These are phyloP conservation scores for Trogon melanurus DNA, from an alignment of 2,113 vertebrate genomes.

Conservation along the genomic window DNA sequence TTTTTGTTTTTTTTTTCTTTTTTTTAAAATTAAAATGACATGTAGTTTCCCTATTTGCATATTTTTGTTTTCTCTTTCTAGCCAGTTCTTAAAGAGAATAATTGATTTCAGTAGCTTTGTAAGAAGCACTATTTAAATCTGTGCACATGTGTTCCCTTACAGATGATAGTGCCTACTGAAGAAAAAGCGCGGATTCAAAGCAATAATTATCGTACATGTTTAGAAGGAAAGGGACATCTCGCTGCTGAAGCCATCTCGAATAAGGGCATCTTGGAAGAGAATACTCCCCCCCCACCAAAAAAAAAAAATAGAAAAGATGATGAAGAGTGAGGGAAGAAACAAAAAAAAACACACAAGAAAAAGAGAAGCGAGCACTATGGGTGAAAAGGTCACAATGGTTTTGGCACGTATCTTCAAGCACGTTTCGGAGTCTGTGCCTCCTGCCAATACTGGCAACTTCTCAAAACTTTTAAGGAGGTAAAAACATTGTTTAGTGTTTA, in stretches of 20 bases:
- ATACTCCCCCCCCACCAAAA: background rate
- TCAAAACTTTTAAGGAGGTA: constrained; percentile 84
- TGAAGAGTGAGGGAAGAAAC: background rate
- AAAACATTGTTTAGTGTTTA: constrained; percentile 83
- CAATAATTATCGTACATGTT: constrained; percentile 52
- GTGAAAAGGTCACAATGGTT: constrained; percentile 80
- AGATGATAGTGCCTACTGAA: constrained; percentile 63
- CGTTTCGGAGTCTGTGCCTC: constrained; percentile 78
- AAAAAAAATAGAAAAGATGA: constrained; percentile 12
- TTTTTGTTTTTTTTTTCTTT: background rate
- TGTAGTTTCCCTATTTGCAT: constrained; percentile 32
- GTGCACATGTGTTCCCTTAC: constrained; percentile 57
- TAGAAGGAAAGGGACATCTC: constrained; percentile 51
- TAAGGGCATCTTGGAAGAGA: constrained; percentile 40
- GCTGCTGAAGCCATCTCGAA: background rate
- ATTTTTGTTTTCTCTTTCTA: constrained; percentile 63
- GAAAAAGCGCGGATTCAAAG: constrained; percentile 38
- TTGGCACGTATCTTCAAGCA: constrained; percentile 76
- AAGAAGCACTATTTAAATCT: constrained; percentile 62
- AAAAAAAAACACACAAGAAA: background rate
- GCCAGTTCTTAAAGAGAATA: constrained; percentile 56
- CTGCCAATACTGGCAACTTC: constrained; percentile 83
- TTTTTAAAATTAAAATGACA: background rate
- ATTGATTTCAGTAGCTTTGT: constrained; percentile 60
- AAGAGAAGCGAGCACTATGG: constrained; percentile 45